A percentile compares a stretch with the other conserved stretches of the same genome.
Conservation (phyloP, 2,797 vertebrate genomes). For the Epinephelus awoara region DNA sequence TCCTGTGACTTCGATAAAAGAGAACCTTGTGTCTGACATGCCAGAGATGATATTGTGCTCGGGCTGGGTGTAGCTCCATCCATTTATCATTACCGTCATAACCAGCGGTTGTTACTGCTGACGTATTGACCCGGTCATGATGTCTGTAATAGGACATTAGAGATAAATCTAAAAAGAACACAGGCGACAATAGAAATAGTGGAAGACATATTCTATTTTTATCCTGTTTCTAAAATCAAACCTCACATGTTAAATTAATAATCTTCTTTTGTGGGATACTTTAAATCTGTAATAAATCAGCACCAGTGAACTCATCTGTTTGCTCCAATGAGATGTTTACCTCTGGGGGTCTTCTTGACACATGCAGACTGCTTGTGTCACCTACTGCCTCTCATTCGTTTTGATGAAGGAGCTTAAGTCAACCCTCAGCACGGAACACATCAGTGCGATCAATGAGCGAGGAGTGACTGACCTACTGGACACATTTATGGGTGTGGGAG, state of each 20-base stretch:
- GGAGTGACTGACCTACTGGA: conserved; percentile 84
- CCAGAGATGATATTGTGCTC: conserved; percentile 90
- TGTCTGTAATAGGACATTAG: conserved; percentile 77
- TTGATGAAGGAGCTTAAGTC: conserved; percentile 79
- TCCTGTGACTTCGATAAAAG: conserved; percentile 94
- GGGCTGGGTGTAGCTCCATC: conserved; percentile 88
- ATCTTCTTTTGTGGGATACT: conserved; percentile 4
- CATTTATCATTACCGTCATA: conserved; percentile 90
- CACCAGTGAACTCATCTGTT: conserved; percentile 8
- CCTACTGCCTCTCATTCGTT: conserved; percentile 67
- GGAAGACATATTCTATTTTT: conserved; percentile 39
- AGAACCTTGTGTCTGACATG: conserved; percentile 85
- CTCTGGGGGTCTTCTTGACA: conserved; percentile 64
- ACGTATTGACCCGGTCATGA: conserved; percentile 80
- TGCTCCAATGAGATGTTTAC: conserved; percentile 44
- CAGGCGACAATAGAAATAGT: conserved; percentile 50
- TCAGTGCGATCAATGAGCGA: conserved; percentile 84
- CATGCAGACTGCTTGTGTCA: conserved; percentile 69
- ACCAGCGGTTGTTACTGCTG: conserved; percentile 73
- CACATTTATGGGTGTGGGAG: conserved; percentile 90
- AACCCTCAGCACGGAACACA: conserved; percentile 75
- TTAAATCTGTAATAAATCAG: conserved; percentile 21
- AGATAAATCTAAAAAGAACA: conserved; percentile 76
- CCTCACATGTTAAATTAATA: conserved; percentile 41
- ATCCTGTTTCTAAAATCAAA: conserved; percentile 49